Conservation (phyloP, 2,797 vertebrate species). For the Myioborus melanocephalus region DNA sequence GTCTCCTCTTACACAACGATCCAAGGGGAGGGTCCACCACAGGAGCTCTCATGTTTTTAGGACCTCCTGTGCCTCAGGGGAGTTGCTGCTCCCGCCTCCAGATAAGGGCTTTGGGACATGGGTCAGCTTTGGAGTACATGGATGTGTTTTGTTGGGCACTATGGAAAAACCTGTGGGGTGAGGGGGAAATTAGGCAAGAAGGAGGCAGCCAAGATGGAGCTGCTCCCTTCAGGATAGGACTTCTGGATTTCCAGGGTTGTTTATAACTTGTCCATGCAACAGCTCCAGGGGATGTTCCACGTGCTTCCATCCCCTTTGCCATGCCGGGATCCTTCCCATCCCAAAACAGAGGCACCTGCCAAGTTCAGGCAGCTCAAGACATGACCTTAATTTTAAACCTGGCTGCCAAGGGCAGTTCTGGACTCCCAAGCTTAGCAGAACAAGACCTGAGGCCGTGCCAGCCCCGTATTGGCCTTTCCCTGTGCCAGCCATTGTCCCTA, state of each 20-base stretch:
- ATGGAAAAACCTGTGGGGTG: neutral
- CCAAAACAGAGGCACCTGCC: neutral
- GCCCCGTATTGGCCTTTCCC: neutral
- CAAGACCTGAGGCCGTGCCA: neutral
- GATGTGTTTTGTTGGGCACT: accelerated
- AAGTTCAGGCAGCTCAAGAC: neutral
- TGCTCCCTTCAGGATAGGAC: neutral
- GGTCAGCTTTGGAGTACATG: neutral
- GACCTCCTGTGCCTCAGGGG: neutral
- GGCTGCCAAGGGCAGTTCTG: neutral
- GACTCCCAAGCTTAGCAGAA: neutral
- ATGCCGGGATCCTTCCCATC: neutral
- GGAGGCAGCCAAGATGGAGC: neutral
- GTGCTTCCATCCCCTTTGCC: neutral
- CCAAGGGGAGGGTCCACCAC: neutral
- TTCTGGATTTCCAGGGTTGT: neutral
- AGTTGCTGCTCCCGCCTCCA: neutral
- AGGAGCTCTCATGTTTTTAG: neutral
- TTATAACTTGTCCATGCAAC: neutral
- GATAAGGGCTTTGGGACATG: neutral
- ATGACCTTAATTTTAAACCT: neutral
- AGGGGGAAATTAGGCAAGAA: neutral
- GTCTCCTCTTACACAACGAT: neutral
- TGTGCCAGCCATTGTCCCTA: neutral
- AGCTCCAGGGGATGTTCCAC: accelerated